Percentiles rank a stretch among this genome's conserved stretches.
Evolutionary conservation across 2,113 vertebrate species (phyloP).

Genomic region (Rissa tridactyla): DNA sequence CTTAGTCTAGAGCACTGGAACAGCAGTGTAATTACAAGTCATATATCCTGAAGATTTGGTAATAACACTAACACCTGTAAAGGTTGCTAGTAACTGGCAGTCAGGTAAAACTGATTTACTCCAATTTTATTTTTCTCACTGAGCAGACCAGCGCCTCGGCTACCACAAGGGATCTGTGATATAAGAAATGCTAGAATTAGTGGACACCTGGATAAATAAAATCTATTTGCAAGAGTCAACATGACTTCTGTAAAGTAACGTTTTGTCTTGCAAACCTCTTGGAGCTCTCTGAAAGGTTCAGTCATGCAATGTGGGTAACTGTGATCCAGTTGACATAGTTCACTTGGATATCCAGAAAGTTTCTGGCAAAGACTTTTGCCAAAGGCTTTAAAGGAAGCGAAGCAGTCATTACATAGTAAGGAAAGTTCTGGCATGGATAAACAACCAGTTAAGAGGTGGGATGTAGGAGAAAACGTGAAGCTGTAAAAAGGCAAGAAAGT

Average conservation of each 20-base stretch:
- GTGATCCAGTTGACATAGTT: background rate
- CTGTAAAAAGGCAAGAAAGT: background rate
- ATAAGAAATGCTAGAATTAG: slow-evolving; percentile 38
- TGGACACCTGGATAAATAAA: slow-evolving; percentile 46
- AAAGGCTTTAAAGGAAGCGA: background rate
- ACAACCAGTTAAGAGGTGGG: background rate
- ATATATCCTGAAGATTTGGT: background rate
- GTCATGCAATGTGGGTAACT: background rate
- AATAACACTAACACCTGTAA: background rate
- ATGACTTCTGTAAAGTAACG: background rate
- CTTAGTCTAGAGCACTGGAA: background rate
- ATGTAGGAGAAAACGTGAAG: background rate
- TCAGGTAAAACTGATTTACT: background rate
- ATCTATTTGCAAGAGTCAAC: slow-evolving; percentile 11
- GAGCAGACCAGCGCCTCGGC: background rate
- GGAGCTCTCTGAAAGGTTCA: background rate
- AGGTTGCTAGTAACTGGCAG: background rate
- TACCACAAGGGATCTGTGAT: background rate
- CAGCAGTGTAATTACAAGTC: background rate
- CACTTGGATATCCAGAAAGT: background rate
- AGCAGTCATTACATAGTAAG: background rate
- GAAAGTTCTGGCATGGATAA: background rate
- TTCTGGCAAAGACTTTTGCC: background rate
- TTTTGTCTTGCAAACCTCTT: background rate
- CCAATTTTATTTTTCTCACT: background rate